Percentiles rank a stretch among this genome's conserved stretches.
Conservation (phyloP, 2,888 invertebrate species). For the Parelbella ahira region DNA sequence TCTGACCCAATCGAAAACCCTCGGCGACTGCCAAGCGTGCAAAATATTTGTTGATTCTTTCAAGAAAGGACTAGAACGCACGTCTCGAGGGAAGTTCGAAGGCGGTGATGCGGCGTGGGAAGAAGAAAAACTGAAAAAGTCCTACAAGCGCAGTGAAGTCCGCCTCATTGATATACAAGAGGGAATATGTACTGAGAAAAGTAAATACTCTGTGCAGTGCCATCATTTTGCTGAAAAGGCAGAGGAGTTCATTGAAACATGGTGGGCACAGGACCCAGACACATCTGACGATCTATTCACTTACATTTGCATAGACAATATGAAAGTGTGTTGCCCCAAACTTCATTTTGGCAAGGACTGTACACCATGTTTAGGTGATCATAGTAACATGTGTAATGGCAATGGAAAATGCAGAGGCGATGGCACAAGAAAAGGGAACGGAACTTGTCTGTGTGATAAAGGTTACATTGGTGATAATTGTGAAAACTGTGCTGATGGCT, state of each 20-base stretch:
- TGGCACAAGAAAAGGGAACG: constrained; percentile 96
- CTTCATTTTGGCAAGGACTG: constrained; percentile 92
- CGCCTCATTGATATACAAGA: constrained; percentile 95
- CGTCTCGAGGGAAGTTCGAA: constrained; percentile 92
- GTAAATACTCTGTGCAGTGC: constrained; percentile 88
- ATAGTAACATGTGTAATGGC: constrained; percentile 87
- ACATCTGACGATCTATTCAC: constrained; percentile 59
- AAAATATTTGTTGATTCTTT: constrained; percentile 87
- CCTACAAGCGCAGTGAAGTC: constrained; percentile 93
- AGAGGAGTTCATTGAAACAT: constrained; percentile 90
- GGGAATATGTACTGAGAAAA: constrained; percentile 87
- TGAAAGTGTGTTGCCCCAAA: constrained; percentile 91
- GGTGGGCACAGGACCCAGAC: constrained; percentile 87
- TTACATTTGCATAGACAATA: constrained; percentile 89
- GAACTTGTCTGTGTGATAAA: constrained; percentile 90
- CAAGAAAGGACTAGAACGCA: constrained; percentile 88
- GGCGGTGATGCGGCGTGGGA: constrained; percentile 98
- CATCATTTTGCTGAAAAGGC: constrained; percentile 91
- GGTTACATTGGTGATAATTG: constrained; percentile 92
- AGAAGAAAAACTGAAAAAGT: constrained; percentile 89
- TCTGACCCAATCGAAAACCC: constrained; percentile 58
- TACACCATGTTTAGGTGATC: constrained; percentile 87
- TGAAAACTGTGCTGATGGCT: constrained; percentile 86
- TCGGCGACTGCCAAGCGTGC: constrained; percentile 91
- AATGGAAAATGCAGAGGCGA: constrained; percentile 91